These are phyloP conservation scores for Odontesthes bonariensis DNA, from an alignment of 2,113 vertebrate species.

Conservation along the genomic window DNA sequence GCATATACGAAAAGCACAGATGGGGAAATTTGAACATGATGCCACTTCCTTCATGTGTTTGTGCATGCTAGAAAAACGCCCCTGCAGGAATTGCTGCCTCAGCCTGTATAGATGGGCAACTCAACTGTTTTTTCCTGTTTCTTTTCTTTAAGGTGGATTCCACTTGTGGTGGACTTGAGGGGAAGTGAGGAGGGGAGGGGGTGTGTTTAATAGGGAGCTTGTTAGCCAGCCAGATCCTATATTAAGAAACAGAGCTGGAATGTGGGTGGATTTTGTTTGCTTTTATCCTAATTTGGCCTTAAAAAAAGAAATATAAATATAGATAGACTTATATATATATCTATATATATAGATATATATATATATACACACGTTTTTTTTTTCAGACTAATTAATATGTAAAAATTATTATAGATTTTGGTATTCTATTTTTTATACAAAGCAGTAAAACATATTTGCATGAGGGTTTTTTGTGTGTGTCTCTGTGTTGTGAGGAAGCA, in stretches of 20 bases:
- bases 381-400: slow-evolving; percentile 21
- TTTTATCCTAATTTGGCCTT: slow-evolving; percentile 50
- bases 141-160: slow-evolving; percentile 64
- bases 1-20: slow-evolving; percentile 43
- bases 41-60: slow-evolving; percentile 48
- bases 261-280: slow-evolving; percentile 61
- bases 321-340: too few species aligned
- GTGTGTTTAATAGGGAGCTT: slow-evolving; percentile 48
- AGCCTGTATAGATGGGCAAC: slow-evolving; percentile 39
- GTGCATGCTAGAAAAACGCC: slow-evolving; percentile 44
- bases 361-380: slow-evolving; percentile 1
- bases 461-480: slow-evolving; percentile 28
- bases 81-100: slow-evolving; percentile 55
- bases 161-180: slow-evolving; percentile 49
- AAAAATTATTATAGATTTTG: slow-evolving; percentile 6
- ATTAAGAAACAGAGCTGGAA: slow-evolving; percentile 59
- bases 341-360: slow-evolving; percentile 1
- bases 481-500: slow-evolving; percentile 64
- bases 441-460: slow-evolving; percentile 29
- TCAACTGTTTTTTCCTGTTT: slow-evolving; percentile 62
- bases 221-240: slow-evolving; percentile 54
- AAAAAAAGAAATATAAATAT: too few species aligned
- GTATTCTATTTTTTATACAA: slow-evolving; percentile 17
- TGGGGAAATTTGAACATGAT: slow-evolving; percentile 41
- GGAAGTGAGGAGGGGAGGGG: slow-evolving; percentile 17